phyloP scores from a whole-genome alignment of 2,888 invertebrate genomes.

The Pyralis farinalis region DNA sequence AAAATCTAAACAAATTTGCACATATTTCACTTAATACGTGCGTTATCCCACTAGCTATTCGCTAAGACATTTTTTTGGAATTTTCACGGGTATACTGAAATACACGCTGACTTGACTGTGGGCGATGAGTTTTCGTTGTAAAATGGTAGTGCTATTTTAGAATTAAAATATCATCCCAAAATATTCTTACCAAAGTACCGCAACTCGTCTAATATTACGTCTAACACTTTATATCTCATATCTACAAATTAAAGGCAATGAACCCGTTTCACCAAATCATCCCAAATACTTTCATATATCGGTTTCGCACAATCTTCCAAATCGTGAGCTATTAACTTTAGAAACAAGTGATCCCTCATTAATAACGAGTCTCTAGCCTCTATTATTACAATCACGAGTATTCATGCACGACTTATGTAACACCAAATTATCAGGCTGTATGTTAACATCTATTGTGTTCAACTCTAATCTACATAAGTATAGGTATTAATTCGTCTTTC shows the following conservation, averaged over 20 bases:
- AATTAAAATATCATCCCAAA: no score
- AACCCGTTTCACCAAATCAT: constrained; percentile 47
- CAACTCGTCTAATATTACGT: constrained; percentile 19
- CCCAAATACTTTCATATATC: constrained; percentile 41
- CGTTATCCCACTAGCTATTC: no score
- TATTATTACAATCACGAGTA: constrained; percentile 64
- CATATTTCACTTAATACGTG: no score
- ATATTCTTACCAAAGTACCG: no score
- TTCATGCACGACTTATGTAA: constrained; percentile 68
- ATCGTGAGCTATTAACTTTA: constrained; percentile 67
- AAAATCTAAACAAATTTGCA: no score
- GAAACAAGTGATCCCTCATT: constrained; percentile 61
- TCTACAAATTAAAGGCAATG: constrained; percentile 58
- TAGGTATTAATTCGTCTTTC: constrained; percentile 78
- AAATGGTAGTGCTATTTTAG: no score
- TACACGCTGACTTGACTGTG: no score
- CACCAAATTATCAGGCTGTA: constrained; percentile 67
- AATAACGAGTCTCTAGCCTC: constrained; percentile 60
- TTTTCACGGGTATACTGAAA: no score
- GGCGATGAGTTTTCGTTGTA: no score
- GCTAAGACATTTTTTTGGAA: no score
- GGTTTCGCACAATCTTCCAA: constrained; percentile 52
- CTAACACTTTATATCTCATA: constrained; percentile 34
- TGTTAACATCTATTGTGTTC: constrained; percentile 71
- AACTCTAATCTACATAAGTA: constrained; percentile 77